Evolutionary conservation across 2,113 vertebrate genomes (phyloP), one percentile per base, ranked within the genome.

Genomic region (Ammospiza caudacuta): DNA sequence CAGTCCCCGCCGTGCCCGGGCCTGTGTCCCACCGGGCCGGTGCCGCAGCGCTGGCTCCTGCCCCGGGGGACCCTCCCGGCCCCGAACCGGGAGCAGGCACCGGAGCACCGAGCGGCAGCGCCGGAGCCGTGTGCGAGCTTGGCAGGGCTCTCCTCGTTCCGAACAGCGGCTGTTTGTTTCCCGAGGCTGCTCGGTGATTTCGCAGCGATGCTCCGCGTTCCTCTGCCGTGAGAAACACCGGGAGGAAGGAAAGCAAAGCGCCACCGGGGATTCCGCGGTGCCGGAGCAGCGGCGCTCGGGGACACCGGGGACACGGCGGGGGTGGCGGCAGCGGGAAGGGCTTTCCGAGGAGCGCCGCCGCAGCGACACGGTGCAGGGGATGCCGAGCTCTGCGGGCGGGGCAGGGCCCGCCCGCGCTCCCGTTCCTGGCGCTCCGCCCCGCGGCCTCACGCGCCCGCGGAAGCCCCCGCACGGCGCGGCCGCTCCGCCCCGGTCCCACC

Each of bases 111-210:
- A 39, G 37, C 37, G 37, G 37, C 37, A 39, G 37, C 37, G 37
- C 37, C 25, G 3, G 24, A 63, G 1, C 7, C 1, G 11, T 4
- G 15, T 1, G 12, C 4, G 14, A 68, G 39, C 81, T 15, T 1
- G 8, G 49, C 61, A 1, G 6, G 29, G 20, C 43, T 27, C 6
- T 6, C 6, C 27, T 15, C 37, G 1, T 1, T 8, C 64, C 11
- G 1, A 46, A 4, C 3, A 28, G 75, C n/a, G 5, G 6, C 59
- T 1, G 57, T 5, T 63, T 5, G 63, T 11, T n/a, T 31, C 51
- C n/a, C 2, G 4, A 1, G 63, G 54, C 59, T 16, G 11, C 54
- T 12, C 43, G 0, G 37, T 2, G 35, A 7, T 29, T 24, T 44
- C 5, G 63, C 6, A 3, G 88, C 0, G 47, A 41, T 8, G 75